phyloP scores from a whole-genome alignment of 53 echinoderm and acorn worm genomes.

The Crossaster papposus region DNA sequence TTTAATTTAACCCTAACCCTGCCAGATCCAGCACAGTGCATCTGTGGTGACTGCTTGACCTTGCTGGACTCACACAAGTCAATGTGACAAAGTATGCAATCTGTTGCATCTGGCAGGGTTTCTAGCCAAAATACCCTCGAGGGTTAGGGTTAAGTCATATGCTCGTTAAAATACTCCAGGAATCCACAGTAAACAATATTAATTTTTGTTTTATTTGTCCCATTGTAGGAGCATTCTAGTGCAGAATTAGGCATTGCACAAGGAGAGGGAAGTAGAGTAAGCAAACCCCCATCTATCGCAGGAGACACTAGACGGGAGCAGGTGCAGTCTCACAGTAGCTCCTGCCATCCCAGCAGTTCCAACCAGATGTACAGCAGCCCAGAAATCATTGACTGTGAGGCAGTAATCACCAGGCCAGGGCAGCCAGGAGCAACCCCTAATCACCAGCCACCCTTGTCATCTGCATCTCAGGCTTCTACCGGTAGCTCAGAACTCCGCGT shows the following conservation, averaged over 20 bases:
- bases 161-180: too few species aligned
- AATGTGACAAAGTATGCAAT: too few species aligned
- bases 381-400: constrained; percentile 57
- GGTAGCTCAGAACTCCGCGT: constrained; percentile 46
- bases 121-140: too few species aligned
- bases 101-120: too few species aligned
- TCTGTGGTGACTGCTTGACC: too few species aligned
- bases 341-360: constrained; percentile 92
- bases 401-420: constrained; percentile 46
- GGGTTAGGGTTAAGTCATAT: too few species aligned
- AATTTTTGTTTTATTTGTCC: not conserved
- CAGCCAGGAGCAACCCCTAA: constrained; percentile 15
- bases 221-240: constrained; percentile 65
- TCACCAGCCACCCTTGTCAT: constrained; percentile 15
- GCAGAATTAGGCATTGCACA: constrained; percentile 14
- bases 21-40: too few species aligned
- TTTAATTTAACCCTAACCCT: too few species aligned
- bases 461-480: constrained; percentile 49
- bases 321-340: constrained; percentile 74
- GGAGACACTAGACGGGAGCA: constrained; percentile 70
- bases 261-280: constrained; percentile 65
- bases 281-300: constrained; percentile 42
- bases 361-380: constrained; percentile 65
- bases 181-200: not conserved
- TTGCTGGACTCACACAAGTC: too few species aligned